A percentile compares a stretch with the other conserved stretches of the same genome.
Evolutionary conservation across 2,797 vertebrate species (phyloP).

Genomic region (Australoheros facetus): DNA sequence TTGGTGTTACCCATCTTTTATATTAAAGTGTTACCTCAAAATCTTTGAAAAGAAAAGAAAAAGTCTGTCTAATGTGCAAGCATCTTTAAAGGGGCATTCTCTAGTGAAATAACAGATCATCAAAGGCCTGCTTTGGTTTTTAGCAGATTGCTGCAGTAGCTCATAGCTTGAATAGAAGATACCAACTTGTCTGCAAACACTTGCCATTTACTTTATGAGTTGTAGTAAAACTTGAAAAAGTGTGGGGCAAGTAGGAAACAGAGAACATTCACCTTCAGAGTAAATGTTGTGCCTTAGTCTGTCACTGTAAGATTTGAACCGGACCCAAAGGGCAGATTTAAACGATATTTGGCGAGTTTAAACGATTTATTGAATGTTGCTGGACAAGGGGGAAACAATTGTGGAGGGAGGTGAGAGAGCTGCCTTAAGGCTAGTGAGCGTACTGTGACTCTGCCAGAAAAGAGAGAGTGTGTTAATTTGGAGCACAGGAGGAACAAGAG

Average conservation of each 20-base stretch:
- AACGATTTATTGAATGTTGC: too few relatives aligned
- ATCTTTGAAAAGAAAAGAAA: not conserved
- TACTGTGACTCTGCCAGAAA: too few relatives aligned
- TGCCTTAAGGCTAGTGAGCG: too few relatives aligned
- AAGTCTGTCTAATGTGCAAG: not conserved
- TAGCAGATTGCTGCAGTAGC: not conserved
- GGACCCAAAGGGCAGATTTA: too few relatives aligned
- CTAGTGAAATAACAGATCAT: not conserved
- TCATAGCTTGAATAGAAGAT: not conserved
- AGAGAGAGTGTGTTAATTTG: too few relatives aligned
- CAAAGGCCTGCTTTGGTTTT: not conserved
- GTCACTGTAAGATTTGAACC: too few relatives aligned
- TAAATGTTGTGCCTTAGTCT: not conserved
- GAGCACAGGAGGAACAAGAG: too few relatives aligned
- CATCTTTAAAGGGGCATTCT: not conserved
- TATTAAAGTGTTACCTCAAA: not conserved
- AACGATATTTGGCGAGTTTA: too few relatives aligned
- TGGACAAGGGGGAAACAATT: too few relatives aligned
- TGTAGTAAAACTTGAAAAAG: not conserved
- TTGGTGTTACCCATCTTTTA: not conserved
- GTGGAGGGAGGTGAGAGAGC: too few relatives aligned
- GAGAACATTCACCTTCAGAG: not conserved
- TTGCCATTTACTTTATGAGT: not conserved
- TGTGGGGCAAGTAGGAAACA: not conserved
- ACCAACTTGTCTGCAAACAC: not conserved